Percentiles rank a stretch among this genome's conserved stretches.
phyloP scores from a whole-genome alignment of 2,113 vertebrate species.

The Halichoeres trimaculatus region DNA sequence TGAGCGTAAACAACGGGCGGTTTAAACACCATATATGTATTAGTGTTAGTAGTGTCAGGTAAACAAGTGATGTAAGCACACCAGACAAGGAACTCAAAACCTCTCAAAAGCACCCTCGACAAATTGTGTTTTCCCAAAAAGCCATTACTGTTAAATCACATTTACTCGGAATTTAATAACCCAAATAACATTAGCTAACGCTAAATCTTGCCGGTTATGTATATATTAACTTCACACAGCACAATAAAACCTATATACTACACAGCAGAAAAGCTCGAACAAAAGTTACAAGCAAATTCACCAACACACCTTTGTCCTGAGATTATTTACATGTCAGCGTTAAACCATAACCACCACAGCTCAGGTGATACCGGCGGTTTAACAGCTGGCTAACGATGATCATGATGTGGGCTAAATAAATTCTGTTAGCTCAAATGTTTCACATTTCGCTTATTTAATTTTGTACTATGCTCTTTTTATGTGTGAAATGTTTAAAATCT shows the following conservation, averaged over 20 bases:
- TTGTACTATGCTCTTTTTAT: not conserved
- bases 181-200: too few relatives aligned
- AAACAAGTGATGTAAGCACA: not conserved
- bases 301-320: not conserved
- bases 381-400: slow-evolving; percentile 3
- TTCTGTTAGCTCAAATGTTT: too few relatives aligned
- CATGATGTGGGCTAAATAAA: too few relatives aligned
- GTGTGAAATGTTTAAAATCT: not conserved
- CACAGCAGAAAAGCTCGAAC: not conserved
- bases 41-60: too few relatives aligned
- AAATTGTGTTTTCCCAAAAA: too few relatives aligned
- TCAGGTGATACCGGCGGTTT: not conserved
- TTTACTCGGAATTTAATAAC: not conserved
- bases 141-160: too few relatives aligned
- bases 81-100: not conserved
- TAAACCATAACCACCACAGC: too few relatives aligned
- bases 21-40: not conserved
- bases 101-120: not conserved
- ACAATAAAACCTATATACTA: not conserved
- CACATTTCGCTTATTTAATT: too few relatives aligned
- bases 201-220: too few relatives aligned
- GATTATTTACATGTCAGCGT: slow-evolving; percentile 1
- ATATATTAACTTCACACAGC: not conserved
- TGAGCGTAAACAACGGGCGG: not conserved
- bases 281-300: not conserved